Evolutionary conservation across 2,113 vertebrate species (phyloP).

Genomic region (Gymnarchus niloticus): DNA sequence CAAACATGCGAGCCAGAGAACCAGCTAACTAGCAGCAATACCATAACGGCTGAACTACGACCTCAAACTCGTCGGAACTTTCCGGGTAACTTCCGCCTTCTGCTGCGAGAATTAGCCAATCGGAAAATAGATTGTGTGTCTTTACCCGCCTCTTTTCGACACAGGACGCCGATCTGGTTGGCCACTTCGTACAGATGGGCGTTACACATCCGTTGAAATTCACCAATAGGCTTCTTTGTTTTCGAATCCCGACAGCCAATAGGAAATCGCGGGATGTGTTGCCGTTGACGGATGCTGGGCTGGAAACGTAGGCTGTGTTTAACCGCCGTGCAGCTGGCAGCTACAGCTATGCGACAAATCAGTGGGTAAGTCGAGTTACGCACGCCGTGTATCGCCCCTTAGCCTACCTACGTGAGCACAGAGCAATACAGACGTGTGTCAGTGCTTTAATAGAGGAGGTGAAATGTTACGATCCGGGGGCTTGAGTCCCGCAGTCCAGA

Average conservation of each 20-base stretch:
- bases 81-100: conserved; percentile 10
- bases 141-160: not conserved
- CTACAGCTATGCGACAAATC: conserved; percentile 23
- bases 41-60: not conserved
- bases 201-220: not conserved
- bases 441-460: not conserved
- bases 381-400: not conserved
- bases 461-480: not conserved
- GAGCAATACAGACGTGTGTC: too few species aligned
- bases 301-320: conserved; percentile 9
- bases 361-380: conserved; percentile 15
- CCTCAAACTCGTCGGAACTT: not conserved
- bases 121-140: not conserved
- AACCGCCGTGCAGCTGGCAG: not conserved
- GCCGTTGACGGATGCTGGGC: conserved; percentile 16
- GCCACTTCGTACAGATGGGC: not conserved
- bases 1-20: not conserved
- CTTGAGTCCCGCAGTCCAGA: conserved; percentile 16
- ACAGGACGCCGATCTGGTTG: not conserved
- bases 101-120: conserved; percentile 7
- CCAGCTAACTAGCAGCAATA: not conserved
- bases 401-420: not conserved
- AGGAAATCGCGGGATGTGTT: not conserved
- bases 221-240: not conserved
- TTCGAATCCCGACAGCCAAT: conserved; percentile 13